phyloP scores from a whole-genome alignment of 1,140 invertebrate genomes.

The Holcopasites calliopsidis region DNA sequence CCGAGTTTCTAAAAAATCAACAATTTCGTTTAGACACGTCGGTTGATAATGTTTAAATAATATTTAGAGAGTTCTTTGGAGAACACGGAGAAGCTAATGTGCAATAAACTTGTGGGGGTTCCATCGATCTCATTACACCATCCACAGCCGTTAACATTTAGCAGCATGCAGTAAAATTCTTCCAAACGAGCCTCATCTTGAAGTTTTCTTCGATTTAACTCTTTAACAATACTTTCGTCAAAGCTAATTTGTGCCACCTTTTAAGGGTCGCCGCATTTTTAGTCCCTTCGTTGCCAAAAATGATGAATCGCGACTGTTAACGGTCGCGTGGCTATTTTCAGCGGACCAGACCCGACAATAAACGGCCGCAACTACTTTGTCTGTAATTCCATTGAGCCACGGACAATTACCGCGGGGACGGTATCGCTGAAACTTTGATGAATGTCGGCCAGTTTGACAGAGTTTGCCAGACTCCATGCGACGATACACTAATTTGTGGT shows the following conservation, averaged over 20 bases:
- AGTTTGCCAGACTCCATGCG: neutral
- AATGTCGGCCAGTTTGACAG: slow-evolving; percentile 24
- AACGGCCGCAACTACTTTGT: slow-evolving; percentile 38
- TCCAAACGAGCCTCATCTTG: too few species aligned
- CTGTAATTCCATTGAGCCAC: slow-evolving; percentile 27
- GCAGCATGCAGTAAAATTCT: too few species aligned
- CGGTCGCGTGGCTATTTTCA: neutral
- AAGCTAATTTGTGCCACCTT: too few species aligned
- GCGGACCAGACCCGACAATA: slow-evolving; percentile 16
- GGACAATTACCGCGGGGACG: slow-evolving; percentile 40
- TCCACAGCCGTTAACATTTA: too few species aligned
- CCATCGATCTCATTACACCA: too few species aligned
- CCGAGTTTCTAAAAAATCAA: neutral
- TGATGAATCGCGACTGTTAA: neutral
- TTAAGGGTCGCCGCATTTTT: too few species aligned
- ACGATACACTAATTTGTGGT: slow-evolving; percentile 17
- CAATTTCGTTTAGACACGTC: too few species aligned
- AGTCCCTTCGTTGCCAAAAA: slow-evolving; percentile 5
- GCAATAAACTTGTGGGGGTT: too few species aligned
- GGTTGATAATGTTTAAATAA: too few species aligned
- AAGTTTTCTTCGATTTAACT: too few species aligned
- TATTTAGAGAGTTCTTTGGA: slow-evolving; percentile 2
- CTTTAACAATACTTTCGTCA: too few species aligned
- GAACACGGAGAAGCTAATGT: neutral
- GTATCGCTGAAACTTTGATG: slow-evolving; percentile 36